phyloP scores from a whole-genome alignment of 2,888 invertebrate species.

The Catocala sponsa region DNA sequence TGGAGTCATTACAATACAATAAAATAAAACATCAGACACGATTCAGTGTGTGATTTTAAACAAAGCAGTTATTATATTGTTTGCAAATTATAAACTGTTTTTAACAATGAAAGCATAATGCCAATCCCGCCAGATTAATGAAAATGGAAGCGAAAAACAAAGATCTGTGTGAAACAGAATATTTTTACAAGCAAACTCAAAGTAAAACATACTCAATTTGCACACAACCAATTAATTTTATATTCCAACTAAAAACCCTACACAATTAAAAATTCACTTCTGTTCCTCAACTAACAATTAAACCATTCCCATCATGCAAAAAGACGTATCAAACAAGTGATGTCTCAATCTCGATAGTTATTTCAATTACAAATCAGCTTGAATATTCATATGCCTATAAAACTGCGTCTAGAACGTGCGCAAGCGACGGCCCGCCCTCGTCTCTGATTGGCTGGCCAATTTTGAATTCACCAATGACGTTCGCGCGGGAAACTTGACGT shows the following conservation, averaged over 20 bases:
- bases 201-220: not conserved
- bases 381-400: conserved; percentile 76
- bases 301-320: conserved; percentile 45
- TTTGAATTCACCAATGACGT: conserved; percentile 76
- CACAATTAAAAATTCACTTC: conserved; percentile 24
- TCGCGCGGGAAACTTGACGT: conserved; percentile 66
- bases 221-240: conserved; percentile 3
- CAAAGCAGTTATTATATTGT: too few species aligned
- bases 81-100: too few species aligned
- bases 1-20: too few species aligned
- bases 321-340: conserved; percentile 35
- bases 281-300: conserved; percentile 29
- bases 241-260: conserved; percentile 22
- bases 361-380: conserved; percentile 59
- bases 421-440: conserved; percentile 80
- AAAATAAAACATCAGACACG: too few species aligned
- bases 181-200: too few species aligned
- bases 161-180: too few species aligned
- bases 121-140: too few species aligned
- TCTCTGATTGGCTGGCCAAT: conserved; percentile 77
- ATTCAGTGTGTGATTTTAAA: too few species aligned
- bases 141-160: too few species aligned
- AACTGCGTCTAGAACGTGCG: conserved; percentile 73
- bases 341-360: conserved; percentile 49
- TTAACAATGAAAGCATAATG: too few species aligned